Evolutionary conservation across 2,888 invertebrate species (phyloP), one percentile per base, ranked within the genome.

Genomic region (Dascillus cervinus): DNA sequence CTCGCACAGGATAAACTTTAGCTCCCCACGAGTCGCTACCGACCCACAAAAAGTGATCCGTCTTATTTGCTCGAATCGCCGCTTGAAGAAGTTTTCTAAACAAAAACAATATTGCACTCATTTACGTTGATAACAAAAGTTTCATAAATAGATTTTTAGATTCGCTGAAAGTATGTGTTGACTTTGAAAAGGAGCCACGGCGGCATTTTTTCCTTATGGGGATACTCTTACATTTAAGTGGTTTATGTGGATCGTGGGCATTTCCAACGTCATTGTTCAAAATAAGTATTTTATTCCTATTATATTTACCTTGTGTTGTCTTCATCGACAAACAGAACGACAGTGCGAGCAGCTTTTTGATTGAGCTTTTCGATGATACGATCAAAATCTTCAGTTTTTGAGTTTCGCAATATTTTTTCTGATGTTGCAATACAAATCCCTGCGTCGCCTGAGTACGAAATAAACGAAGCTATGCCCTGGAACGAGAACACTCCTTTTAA

Each of bases 21-120:
- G 75, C 74, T 11, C 81, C 81, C 81, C 81, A 81, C 1, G 79
- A 79, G 58, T 81, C 81, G 45, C 79, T 79, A 9, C 77, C 81
- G 22, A 81, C 70, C 75, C 79, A 82, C 50, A 77, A 69, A 48
- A 77, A 79, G 39, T 77, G 71, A 4, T 71, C 71, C 0, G 69
- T 69, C 37, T 69, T 67, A 55, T 75, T 73, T 3, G 72, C 72
- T 13, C 71, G 65, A 28, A 75, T 70, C 1, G 72, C 70, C 1
- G 78, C 76, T 37, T 69, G 66, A 12, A 78, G 59, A 19, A 77
- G 64, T 46, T 75, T 71, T 46, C 71, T 72, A 57, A 29, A 60
- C 62, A 32, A 33, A 23, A 34, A 43, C 32, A 17, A 17, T 17
- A 17, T 17, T 17, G 8, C 17, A 8, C n/a, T n/a, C n/a, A n/a